Evolutionary conservation across 1,140 invertebrate genomes (phyloP).

Genomic region (Apis cerana): DNA sequence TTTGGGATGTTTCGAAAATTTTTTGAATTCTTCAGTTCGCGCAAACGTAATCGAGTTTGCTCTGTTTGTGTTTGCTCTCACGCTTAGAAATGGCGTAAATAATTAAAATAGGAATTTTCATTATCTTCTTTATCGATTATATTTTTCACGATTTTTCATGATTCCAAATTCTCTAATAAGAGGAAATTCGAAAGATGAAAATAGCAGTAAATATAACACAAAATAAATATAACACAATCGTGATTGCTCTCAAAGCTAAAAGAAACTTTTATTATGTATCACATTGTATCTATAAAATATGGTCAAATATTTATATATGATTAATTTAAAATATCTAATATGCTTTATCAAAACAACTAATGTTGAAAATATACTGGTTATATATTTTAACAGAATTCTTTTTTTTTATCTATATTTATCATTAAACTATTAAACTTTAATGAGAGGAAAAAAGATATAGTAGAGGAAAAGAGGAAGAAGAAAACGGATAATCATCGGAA

Average conservation of each 20-base stretch:
- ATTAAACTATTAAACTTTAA: slow-evolving; percentile 6
- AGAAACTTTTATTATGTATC: not conserved
- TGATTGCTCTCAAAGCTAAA: not conserved
- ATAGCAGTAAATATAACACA: not conserved
- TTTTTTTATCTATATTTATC: not conserved
- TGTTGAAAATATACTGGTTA: not conserved
- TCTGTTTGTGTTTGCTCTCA: too few relatives aligned
- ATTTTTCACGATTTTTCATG: slow-evolving; percentile 5
- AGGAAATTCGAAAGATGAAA: not conserved
- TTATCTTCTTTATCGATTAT: not conserved
- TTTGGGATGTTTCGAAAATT: slow-evolving; percentile 36
- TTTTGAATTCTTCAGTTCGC: not conserved
- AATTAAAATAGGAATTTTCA: not conserved
- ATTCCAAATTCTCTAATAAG: not conserved
- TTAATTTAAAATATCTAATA: slow-evolving; percentile 40
- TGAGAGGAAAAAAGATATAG: not conserved
- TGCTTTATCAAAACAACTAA: slow-evolving; percentile 6
- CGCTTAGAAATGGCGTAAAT: not conserved
- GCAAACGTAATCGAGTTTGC: not conserved
- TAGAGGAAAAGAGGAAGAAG: not conserved
- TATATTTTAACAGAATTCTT: not conserved
- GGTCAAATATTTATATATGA: not conserved
- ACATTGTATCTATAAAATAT: not conserved
- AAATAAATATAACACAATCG: not conserved
- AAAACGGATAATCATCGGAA: slow-evolving; percentile 39